These are phyloP conservation scores for Heterodera filipjevi DNA, from an alignment of 2,888 invertebrate species.

Conservation along the genomic window DNA sequence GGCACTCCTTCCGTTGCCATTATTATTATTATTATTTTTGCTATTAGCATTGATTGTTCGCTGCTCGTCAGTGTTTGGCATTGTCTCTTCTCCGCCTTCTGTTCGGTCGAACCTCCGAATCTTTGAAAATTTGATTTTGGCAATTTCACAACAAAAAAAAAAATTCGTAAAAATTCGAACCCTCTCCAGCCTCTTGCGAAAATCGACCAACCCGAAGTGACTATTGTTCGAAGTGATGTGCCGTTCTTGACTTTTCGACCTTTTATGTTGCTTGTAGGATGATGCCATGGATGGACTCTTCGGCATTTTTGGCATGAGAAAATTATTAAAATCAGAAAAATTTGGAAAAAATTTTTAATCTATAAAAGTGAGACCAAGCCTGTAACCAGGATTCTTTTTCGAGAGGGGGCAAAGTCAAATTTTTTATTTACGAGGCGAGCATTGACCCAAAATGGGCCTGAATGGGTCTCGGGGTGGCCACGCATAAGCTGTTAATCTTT, in stretches of 20 bases:
- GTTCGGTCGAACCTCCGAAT: background rate
- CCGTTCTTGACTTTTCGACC: background rate
- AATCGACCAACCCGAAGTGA: background rate
- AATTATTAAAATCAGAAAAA: background rate
- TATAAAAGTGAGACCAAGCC: too few relatives aligned
- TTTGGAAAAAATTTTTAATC: too few relatives aligned
- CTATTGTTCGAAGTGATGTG: background rate
- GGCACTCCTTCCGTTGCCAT: background rate
- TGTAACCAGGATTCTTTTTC: too few relatives aligned
- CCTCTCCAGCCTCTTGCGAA: background rate
- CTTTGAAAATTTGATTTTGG: background rate
- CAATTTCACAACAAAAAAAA: too few relatives aligned
- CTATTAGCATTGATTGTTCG: too few relatives aligned
- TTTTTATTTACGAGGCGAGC: too few relatives aligned
- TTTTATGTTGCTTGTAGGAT: background rate
- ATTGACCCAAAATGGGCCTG: too few relatives aligned
- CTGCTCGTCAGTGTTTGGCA: background rate
- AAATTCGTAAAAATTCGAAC: background rate
- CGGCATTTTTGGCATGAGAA: background rate
- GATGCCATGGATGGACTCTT: background rate
- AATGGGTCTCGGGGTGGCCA: too few relatives aligned
- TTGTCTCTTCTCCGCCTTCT: background rate
- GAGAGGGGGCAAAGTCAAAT: too few relatives aligned
- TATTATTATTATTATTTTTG: too few relatives aligned
- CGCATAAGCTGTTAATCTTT: too few relatives aligned